phyloP scores from a whole-genome alignment of 2,113 vertebrate genomes.

The Gadus chalcogrammus region DNA sequence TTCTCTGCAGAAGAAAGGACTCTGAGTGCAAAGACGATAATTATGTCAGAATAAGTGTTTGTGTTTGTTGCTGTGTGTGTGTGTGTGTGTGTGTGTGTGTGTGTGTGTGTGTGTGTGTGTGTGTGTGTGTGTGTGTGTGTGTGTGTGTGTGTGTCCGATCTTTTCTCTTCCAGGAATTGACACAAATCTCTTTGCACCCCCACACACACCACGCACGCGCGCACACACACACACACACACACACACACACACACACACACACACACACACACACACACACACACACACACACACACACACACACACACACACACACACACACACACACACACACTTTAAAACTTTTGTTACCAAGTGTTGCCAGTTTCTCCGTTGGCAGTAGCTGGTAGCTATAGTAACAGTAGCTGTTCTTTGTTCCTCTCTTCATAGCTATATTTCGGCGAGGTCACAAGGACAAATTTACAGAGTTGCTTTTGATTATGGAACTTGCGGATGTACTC shows the following conservation, averaged over 20 bases:
- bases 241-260: not conserved
- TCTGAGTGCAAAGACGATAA: not conserved
- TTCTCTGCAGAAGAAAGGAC: slow-evolving; percentile 2
- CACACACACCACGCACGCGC: not conserved
- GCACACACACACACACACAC: not conserved
- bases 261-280: not conserved
- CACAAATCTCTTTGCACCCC: not conserved
- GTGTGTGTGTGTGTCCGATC: not conserved
- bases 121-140: not conserved
- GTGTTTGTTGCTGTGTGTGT: not conserved
- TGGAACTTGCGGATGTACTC: too few species aligned
- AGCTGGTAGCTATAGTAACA: too few species aligned
- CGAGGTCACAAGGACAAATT: too few species aligned
- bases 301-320: slow-evolving; percentile 3
- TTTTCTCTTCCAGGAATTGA: too few species aligned
- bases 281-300: not conserved
- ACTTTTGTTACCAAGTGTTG: too few species aligned
- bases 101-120: not conserved
- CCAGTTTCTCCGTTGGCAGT: too few species aligned
- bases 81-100: not conserved
- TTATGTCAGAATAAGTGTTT: not conserved
- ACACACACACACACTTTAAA: not conserved
- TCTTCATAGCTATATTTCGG: too few species aligned
- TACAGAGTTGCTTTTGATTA: too few species aligned
- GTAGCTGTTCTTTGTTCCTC: too few species aligned